These are phyloP conservation scores for Labroides dimidiatus DNA, from an alignment of 2,797 vertebrate genomes.

Conservation along the genomic window DNA sequence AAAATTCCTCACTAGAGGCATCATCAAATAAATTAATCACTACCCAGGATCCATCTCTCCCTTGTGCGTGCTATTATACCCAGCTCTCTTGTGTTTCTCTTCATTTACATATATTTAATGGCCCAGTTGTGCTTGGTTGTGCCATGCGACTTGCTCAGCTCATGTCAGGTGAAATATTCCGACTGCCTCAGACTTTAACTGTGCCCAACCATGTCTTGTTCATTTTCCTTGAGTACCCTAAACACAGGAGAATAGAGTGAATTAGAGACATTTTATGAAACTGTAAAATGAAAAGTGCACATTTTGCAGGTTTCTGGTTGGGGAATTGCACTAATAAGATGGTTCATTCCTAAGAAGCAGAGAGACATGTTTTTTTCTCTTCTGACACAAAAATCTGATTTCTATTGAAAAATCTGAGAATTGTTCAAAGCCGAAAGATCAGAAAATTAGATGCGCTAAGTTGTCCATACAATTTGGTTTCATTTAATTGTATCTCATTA, in stretches of 20 bases:
- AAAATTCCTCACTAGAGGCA: conserved; percentile 99
- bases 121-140: conserved; percentile 98
- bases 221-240: conserved; percentile 87
- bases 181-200: conserved; percentile 92
- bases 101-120: conserved; percentile 99
- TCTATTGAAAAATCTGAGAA: conserved; percentile 13
- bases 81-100: conserved; percentile 98
- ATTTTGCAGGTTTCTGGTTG: conserved; percentile 88
- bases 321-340: conserved; percentile 84
- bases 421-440: conserved; percentile 25
- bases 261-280: conserved; percentile 86
- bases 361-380: conserved; percentile 13
- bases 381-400: conserved; percentile 14
- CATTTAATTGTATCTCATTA: conserved; percentile 68
- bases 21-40: conserved; percentile 99
- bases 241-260: conserved; percentile 67
- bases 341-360: conserved; percentile 39
- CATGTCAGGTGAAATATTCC: conserved; percentile 98
- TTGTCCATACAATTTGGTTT: conserved; percentile 58
- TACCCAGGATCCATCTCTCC: conserved; percentile 99
- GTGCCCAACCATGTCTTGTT: conserved; percentile 90
- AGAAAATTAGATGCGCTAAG: conserved; percentile 47
- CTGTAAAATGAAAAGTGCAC: conserved; percentile 91
- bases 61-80: conserved; percentile 98
- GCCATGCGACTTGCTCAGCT: conserved; percentile 93